Evolutionary conservation across 2,113 vertebrate genomes (phyloP), one percentile per base, ranked within the genome.

Genomic region (Cariama cristata): DNA sequence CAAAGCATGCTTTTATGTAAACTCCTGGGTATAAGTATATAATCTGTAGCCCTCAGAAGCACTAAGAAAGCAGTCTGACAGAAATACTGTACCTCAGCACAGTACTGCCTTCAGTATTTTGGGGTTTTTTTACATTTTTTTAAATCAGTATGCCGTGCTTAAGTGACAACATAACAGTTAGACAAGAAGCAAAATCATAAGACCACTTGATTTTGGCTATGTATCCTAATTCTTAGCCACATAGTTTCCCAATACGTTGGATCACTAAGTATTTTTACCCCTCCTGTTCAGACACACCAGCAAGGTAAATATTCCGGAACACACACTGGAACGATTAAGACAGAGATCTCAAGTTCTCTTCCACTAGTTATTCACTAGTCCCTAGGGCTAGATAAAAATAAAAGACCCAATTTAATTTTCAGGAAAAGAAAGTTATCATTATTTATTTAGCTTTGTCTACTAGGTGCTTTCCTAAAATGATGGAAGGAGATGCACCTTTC

Each of bases 181-280:
- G 55, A 6, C 19, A 71, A 77, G 66, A 68, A 68, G 8, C 3
- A 83, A 60, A 76, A 76, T 21, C 28, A 0, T 35, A 58, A 62
- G 8, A 38, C 3, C 14, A 21, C 7, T 4, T 45, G 32, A 38
- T 60, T 88, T 55, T 35, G 67, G 38, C 45, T 64, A 9, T 2
- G 6, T 12, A 22, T 33, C 67, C 44, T 64, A 30, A 16, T 23
- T 62, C 55, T 66, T 5, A 27, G 18, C 56, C 60, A n/a, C 5
- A 3, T 0, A 59, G 8, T 11, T n/a, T 32, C n/a, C 59, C 30
- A 11, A 13, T 5, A 0, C 24, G 19, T 30, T 58, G 40, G 35
- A 40, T 19, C 64, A 28, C 4, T 4, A 50, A 23, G 19, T 8
- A 30, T 14, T 79, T 63, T 59, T 15, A 50, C 32, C 47, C 22